A percentile compares a stretch with the other conserved stretches of the same genome.
Evolutionary conservation across 2,113 vertebrate genomes (phyloP).

Genomic region (Actinemys pallida): DNA sequence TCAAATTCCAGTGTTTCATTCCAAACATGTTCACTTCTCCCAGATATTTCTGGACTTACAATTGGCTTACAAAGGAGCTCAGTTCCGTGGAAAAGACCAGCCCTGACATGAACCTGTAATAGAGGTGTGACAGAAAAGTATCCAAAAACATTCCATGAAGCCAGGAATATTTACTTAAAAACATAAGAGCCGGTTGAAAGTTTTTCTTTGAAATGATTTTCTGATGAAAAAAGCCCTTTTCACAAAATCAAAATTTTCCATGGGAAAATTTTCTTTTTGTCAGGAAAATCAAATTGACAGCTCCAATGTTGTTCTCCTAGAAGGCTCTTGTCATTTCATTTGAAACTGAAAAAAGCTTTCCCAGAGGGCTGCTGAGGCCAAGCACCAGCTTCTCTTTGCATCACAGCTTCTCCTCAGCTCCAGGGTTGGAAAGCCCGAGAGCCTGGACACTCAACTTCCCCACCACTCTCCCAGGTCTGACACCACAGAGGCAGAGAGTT

Average conservation of each 20-base stretch:
- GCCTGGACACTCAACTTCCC: too few species aligned
- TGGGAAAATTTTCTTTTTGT: neutral
- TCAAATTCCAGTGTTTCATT: slow-evolving; percentile 93
- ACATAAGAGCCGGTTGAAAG: neutral
- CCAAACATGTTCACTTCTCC: slow-evolving; percentile 93
- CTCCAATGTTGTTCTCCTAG: neutral
- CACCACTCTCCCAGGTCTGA: too few species aligned
- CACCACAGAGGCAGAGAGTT: too few species aligned
- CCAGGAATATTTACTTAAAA: neutral
- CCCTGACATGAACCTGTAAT: slow-evolving; percentile 93
- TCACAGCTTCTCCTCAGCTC: neutral
- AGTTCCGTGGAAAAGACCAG: slow-evolving; percentile 97
- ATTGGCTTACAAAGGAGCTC: slow-evolving; percentile 94
- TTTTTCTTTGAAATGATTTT: neutral
- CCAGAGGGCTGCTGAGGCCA: too few species aligned
- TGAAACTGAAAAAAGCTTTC: neutral
- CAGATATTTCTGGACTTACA: slow-evolving; percentile 91
- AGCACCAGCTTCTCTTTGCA: neutral
- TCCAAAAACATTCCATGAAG: neutral
- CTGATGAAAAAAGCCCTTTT: neutral
- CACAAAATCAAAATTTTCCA: neutral
- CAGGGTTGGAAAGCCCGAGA: too few species aligned
- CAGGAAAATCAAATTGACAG: neutral
- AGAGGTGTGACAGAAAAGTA: neutral
- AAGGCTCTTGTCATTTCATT: neutral